phyloP scores from a whole-genome alignment of 1,140 invertebrate species.

The Radopholus similis region DNA sequence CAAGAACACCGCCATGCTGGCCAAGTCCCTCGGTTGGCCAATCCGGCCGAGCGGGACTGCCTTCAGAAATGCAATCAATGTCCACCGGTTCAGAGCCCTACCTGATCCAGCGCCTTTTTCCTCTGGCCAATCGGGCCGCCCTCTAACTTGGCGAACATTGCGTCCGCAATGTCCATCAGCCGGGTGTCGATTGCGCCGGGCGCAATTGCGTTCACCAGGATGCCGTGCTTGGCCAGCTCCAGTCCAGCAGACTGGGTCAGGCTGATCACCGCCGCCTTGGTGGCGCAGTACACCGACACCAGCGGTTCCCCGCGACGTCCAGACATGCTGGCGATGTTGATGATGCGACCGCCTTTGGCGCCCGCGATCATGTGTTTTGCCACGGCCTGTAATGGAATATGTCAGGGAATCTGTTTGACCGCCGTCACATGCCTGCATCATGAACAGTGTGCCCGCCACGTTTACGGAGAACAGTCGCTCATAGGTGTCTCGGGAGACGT shows the following conservation, averaged over 20 bases:
- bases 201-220: background rate
- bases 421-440: constrained; percentile 32
- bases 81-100: background rate
- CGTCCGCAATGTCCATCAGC: background rate
- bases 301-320: background rate
- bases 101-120: background rate
- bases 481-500: constrained; percentile 60
- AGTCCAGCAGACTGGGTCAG: background rate
- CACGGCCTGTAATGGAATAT: background rate
- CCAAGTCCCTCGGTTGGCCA: background rate
- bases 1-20: constrained; percentile 70
- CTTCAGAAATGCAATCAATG: too few species aligned
- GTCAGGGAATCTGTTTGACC: too few species aligned
- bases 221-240: background rate
- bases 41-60: background rate
- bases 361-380: background rate
- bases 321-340: background rate
- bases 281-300: background rate
- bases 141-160: constrained; percentile 54
- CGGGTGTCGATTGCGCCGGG: background rate
- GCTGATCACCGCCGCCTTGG: background rate
- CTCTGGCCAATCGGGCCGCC: constrained; percentile 55
- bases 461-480: constrained; percentile 56
- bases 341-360: background rate
- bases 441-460: constrained; percentile 58